phyloP scores from a whole-genome alignment of 64 coral and sea anemone genomes.

The Platygyra sinensis region DNA sequence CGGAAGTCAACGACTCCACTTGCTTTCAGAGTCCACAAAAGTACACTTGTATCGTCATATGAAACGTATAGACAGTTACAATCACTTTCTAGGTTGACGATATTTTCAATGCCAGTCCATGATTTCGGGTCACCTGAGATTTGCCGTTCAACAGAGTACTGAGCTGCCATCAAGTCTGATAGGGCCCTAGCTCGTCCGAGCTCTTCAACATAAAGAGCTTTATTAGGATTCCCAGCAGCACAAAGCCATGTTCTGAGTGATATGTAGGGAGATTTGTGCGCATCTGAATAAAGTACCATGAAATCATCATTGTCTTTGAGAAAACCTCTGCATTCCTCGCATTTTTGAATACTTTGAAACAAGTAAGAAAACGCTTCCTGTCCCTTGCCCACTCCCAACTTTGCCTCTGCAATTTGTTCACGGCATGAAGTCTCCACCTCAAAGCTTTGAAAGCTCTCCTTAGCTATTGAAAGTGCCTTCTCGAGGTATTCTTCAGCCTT shows the following conservation, averaged over 20 bases:
- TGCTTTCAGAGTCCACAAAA: neutral
- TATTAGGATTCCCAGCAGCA: neutral
- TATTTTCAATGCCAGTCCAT: neutral
- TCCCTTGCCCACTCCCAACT: no score
- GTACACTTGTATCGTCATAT: neutral
- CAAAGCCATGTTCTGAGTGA: neutral
- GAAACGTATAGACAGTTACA: neutral
- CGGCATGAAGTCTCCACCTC: neutral
- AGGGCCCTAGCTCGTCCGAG: neutral
- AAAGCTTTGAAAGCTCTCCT: no score
- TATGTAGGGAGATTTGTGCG: neutral
- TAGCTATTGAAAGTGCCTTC: no score
- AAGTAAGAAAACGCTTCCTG: neutral
- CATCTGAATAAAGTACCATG: neutral
- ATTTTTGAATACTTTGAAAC: neutral
- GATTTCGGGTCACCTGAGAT: neutral
- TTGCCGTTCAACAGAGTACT: neutral
- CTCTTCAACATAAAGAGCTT: neutral
- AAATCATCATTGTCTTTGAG: neutral
- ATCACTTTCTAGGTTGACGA: neutral
- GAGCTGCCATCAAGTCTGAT: neutral
- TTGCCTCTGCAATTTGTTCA: no score
- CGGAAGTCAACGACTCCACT: no score
- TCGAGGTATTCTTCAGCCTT: no score
- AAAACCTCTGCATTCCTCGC: neutral